A percentile compares a stretch with the other conserved stretches of the same genome.
These are phyloP conservation scores for Gnathonemus echidnorhynchus DNA, from an alignment of 2,113 vertebrate species.

Conservation along the genomic window DNA sequence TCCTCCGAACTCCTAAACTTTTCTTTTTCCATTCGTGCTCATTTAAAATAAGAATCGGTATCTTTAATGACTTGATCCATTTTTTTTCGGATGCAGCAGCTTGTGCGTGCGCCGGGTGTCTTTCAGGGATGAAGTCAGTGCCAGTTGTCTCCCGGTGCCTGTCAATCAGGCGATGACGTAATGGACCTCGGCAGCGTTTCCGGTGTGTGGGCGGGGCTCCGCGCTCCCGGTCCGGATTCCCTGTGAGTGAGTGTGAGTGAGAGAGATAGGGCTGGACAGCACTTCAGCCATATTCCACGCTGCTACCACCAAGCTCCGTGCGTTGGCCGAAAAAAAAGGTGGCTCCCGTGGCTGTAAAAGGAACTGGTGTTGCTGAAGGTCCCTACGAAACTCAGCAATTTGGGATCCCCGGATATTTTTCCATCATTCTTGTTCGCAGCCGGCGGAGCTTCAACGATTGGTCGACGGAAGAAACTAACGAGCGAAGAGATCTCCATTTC, in stretches of 20 bases:
- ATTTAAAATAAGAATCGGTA: not conserved
- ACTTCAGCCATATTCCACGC: constrained; percentile 44
- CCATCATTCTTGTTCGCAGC: not conserved
- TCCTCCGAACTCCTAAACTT: not conserved
- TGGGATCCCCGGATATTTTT: not conserved
- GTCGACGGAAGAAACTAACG: constrained; percentile 40
- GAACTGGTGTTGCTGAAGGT: constrained; percentile 11
- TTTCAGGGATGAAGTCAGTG: constrained; percentile 39
- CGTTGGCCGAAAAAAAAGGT: constrained; percentile 18
- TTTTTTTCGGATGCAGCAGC: not conserved
- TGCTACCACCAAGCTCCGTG: constrained; percentile 26
- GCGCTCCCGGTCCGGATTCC: constrained; percentile 41
- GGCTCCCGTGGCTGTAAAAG: constrained; percentile 11
- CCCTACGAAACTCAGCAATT: not conserved
- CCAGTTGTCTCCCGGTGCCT: constrained; percentile 41
- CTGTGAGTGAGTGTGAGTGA: constrained; percentile 19
- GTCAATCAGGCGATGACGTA: constrained; percentile 59
- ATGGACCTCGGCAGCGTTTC: constrained; percentile 49
- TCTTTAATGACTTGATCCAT: not conserved
- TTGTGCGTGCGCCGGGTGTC: not conserved
- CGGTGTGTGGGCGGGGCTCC: constrained; percentile 54
- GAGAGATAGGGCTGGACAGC: constrained; percentile 37
- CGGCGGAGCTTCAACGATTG: constrained; percentile 45
- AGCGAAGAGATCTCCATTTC: constrained; percentile 36
- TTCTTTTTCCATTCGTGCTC: not conserved